Evolutionary conservation across 1,140 invertebrate genomes (phyloP), one percentile per base, ranked within the genome.

Genomic region (Helicoverpa zea): DNA sequence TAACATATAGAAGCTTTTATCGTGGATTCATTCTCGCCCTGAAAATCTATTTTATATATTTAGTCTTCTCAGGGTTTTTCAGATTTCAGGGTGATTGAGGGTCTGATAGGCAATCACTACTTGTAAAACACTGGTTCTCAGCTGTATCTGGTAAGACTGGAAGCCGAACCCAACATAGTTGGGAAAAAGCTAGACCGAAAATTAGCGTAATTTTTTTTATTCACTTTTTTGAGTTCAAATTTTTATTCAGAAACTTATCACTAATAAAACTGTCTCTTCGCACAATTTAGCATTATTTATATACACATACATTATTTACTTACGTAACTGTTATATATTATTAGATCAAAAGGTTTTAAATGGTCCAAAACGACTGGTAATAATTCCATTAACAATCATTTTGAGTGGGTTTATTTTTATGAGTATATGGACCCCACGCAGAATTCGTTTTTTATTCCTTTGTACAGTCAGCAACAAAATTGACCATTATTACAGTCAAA

Each of bases 361-460:
- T 68, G 64, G 11, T 5, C 43, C 64, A 18, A 3, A 16, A 4
- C 64, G 16, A 5, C 10, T 12, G 16, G 11, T 10, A 13, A 49
- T 68, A 68, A 51, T 51, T 68, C n/a, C n/a, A n/a, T 68, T 14
- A 49, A n/a, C 7, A 68, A 68, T 51, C 49, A 51, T 68, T 68
- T 16, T 14, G 43, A 13, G 13, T 64, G n/a, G 35, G 16, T 64
- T 10, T 64, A 43, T 47, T 63, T 43, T 30, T 64, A 10, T 0
- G 12, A n/a, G 7, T 18, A 58, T 18, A 43, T n/a, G 30, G 23
- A 64, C 35, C 61, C 12, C 35, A 43, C 14, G 9, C 30, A 16
- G 7, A 58, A 58, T 9, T 5, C 0, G 14, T 58, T 58, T 58
- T 58, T 58, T 43, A 9, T 3, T 10, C 4, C 16, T 23, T 10